Base-by-base conservation (phyloP, 2,113 vertebrate genomes). In the Candoia aspera region DNA sequence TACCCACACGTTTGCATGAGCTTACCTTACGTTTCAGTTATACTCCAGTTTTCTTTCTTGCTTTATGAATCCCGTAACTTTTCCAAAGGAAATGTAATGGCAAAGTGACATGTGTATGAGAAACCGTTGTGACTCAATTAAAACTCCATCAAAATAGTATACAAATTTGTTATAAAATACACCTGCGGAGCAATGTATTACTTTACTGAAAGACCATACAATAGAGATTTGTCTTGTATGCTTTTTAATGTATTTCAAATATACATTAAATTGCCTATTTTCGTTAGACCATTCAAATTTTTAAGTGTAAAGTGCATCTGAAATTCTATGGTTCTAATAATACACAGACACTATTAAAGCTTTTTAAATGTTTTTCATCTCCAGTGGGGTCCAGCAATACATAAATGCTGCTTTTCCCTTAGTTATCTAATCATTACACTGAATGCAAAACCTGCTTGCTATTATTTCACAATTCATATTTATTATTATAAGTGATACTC, bases 361-460 rank as follows among this genome's bases (percentile, higher is more conserved):
- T 97, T 97, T 73, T 96, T 94, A 95, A 42, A 95, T 96, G 96
- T 93, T 96, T 96, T 93, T 93, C 85, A 91, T 93, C 94, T 95
- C 95, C 94, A 94, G 90, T 95, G 94, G 94, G 91, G 96, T 94
- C 96, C 93, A 94, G 95, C 96, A 97, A 97, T 96, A 97, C 94
- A 89, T 97, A 97, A 97, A 96, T 97, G 95, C 95, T 96, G 94
- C 96, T 97, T 97, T 97, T 95, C 95, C 95, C 95, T 93, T 92
- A 91, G 93, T 98, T 97, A 97, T 97, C 97, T 97, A 97, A 97
- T 97, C 96, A 95, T 96, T 97, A 97, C 90, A 95, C 83, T 89
- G 93, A 96, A 95, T 91, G 93, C 8, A 55, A 96, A 79, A 95
- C 92, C 96, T 96, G 96, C 95, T 97, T 96, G 93, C 37, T 90